Evolutionary conservation across 2,888 invertebrate species (phyloP), one percentile per base, ranked within the genome.

Genomic region (Trisateles emortualis): DNA sequence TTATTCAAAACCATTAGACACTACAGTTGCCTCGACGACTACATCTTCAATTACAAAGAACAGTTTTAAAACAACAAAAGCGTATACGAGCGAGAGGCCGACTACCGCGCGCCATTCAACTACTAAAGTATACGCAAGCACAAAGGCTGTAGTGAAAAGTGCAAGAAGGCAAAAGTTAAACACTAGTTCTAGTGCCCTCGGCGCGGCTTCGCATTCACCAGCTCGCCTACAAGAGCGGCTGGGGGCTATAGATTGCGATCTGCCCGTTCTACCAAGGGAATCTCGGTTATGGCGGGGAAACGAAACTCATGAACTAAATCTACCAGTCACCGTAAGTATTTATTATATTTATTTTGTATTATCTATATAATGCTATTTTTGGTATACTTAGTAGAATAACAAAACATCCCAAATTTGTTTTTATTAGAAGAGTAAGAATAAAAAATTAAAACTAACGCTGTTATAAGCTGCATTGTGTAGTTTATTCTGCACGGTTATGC

Each of bases 221-320:
- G 90, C 92, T 70, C 90, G 94, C 65, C 82, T 94, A 59, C 94
- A 94, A 84, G 95, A 95, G 87, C 94, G 94, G 80, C 90, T 95
- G 73, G 94, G 94, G 79, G 93, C 94, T 41, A 84, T 95, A 68
- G 95, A 95, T 79, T 95, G 95, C 72, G 95, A 95, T 82, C 90
- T 95, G 70, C 94, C 95, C 64, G 93, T 94, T 72, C 86, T 95
- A 74, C 95, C 95, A 43, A 91, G 93, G 60, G 95, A 95, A 75
- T 95, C 95, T 40, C 93, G 94, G 60, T 87, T 95, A 64, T 95
- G 95, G 95, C 94, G 95, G 40, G 95, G 95, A 73, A 95, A 95
- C 78, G 95, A 95, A 81, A 96, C 95, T 11, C 95, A 95, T 76
- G 95, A 96, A 79, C 89, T 95, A 68, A 93, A 94, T 72, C 87